Evolutionary conservation across 1,140 invertebrate species (phyloP), one percentile per base, ranked within the genome.

Genomic region (Himalopsyche phryganea): DNA sequence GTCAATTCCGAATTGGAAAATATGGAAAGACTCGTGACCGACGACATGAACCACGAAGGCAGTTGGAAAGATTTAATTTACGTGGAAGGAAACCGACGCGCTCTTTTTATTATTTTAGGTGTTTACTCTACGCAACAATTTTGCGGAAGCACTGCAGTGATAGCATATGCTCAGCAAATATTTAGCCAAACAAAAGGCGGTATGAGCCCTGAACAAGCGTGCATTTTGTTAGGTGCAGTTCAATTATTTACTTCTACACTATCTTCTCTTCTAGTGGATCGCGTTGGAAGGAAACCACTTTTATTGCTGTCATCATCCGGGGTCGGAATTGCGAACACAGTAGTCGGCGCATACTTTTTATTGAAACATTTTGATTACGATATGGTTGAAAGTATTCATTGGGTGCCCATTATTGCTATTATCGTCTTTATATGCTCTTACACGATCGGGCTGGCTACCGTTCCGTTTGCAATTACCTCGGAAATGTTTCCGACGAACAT

Each of bases 101-200:
- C 85, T 1, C 70, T 92, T 6, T 69, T 82, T 6, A 82, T 90
- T 35, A 76, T 84, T 18, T 66, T 85, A 33, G 73, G 82, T 11
- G 72, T 91, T 50, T 86, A 87, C 66, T 76, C 85, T 4, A 85
- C 88, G 17, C 88, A 92, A 69, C 87, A 91, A 67, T 78, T 90
- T 28, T 87, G 83, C 48, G 87, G 89, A 1, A 84, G 89, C n/a
- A 86, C 86, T 46, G 85, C 85, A 1, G 78, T 92, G 14, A 83
- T 85, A 63, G 85, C 86, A 20, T 91, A 91, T 66, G 81, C 86
- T 14, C 85, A 89, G 53, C 82, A 83, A 38, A 90, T 92, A 61
- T 83, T 92, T 60, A 79, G 81, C 10, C 71, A 73, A 32, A 71
- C 75, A 3, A 80, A 81, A 40, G 78, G 79, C 2, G 72, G 67